Evolutionary conservation across 2,888 invertebrate genomes (phyloP).

Genomic region (Cephus runcator): DNA sequence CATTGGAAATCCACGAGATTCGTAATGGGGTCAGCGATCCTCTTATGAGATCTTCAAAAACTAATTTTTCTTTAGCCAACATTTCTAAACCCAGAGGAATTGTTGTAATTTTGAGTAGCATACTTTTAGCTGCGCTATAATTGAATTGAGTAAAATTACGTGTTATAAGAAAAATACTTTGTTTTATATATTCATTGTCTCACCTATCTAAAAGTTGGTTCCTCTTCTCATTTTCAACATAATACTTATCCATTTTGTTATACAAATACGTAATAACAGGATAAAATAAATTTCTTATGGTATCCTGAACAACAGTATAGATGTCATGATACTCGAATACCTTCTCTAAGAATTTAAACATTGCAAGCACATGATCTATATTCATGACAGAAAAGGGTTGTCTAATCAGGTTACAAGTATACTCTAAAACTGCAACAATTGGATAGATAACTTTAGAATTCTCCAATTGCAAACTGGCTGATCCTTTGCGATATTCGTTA

Average conservation of each 20-base stretch:
- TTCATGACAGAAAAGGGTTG: slow-evolving; percentile 61
- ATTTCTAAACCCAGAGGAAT: slow-evolving; percentile 53
- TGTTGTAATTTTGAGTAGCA: slow-evolving; percentile 52
- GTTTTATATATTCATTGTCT: slow-evolving; percentile 4
- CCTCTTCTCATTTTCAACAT: slow-evolving; percentile 56
- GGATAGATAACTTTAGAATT: slow-evolving; percentile 38
- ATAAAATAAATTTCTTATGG: slow-evolving; percentile 46
- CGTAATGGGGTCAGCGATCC: slow-evolving; percentile 54
- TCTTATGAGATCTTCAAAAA: slow-evolving; percentile 57
- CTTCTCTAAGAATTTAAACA: slow-evolving; percentile 50
- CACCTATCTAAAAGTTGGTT: slow-evolving; percentile 57
- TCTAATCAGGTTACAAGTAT: slow-evolving; percentile 47
- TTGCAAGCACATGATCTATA: slow-evolving; percentile 45
- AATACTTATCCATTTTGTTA: slow-evolving; percentile 55
- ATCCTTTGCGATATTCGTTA: slow-evolving; percentile 38
- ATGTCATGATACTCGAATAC: slow-evolving; percentile 49
- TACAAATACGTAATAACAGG: slow-evolving; percentile 55
- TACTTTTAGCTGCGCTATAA: slow-evolving; percentile 50
- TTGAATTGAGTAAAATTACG: neutral
- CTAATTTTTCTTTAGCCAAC: slow-evolving; percentile 44
- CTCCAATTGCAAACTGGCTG: slow-evolving; percentile 34
- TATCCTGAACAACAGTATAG: slow-evolving; percentile 39
- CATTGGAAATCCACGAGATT: slow-evolving; percentile 53
- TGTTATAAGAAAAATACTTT: neutral
- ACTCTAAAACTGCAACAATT: slow-evolving; percentile 40